These are phyloP conservation scores for Anoplolepis gracilipes DNA, from an alignment of 1,140 invertebrate genomes.

Conservation along the genomic window DNA sequence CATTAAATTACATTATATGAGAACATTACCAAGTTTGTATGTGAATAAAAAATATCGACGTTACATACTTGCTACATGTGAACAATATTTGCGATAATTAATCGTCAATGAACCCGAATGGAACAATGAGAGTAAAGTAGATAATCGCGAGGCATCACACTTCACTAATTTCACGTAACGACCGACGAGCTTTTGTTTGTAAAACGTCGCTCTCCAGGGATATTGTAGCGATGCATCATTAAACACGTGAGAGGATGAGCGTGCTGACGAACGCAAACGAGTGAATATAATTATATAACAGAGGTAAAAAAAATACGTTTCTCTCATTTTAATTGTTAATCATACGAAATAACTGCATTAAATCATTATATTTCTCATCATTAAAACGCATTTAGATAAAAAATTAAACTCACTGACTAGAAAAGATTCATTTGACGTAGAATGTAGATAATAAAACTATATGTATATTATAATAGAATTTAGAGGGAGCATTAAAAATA, in stretches of 20 bases:
- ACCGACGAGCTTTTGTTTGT: slow-evolving; percentile 50
- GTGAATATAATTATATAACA: slow-evolving; percentile 42
- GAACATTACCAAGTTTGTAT: background rate
- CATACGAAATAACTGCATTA: background rate
- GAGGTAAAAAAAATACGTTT: slow-evolving; percentile 15
- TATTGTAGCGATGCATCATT: slow-evolving; percentile 55
- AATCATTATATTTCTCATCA: background rate
- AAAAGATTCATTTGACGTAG: background rate
- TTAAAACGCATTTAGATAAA: background rate
- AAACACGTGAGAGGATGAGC: slow-evolving; percentile 54
- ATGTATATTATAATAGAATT: background rate
- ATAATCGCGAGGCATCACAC: slow-evolving; percentile 66
- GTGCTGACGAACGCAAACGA: slow-evolving; percentile 53
- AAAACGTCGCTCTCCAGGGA: slow-evolving; percentile 34
- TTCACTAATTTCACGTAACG: slow-evolving; percentile 69
- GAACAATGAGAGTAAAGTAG: slow-evolving; percentile 46
- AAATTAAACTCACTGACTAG: background rate
- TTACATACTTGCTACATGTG: background rate
- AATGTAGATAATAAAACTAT: background rate
- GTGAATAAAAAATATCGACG: background rate
- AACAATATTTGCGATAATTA: slow-evolving; percentile 25
- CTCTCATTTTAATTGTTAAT: background rate
- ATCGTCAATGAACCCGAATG: slow-evolving; percentile 45
- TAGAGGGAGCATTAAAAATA: background rate
- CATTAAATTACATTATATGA: background rate